A percentile compares a stretch with the other conserved stretches of the same genome.
These are phyloP conservation scores for Diglossa brunneiventris DNA, from an alignment of 2,113 vertebrate species.

Conservation along the genomic window DNA sequence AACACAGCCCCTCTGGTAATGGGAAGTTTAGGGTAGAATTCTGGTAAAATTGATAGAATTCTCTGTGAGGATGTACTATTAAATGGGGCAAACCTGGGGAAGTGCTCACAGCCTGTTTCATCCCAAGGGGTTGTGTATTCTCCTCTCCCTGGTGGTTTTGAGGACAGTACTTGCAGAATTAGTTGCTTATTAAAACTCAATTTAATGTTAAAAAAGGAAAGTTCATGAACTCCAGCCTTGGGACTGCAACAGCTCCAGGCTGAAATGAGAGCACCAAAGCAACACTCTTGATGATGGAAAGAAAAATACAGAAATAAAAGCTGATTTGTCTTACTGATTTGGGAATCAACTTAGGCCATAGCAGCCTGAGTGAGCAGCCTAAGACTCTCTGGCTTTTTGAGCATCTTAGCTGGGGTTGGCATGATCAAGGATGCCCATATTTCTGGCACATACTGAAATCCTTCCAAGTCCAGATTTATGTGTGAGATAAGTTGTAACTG, in stretches of 20 bases:
- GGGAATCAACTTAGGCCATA: constrained; percentile 16
- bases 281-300: neutral
- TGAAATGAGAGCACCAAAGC: neutral
- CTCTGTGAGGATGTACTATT: neutral
- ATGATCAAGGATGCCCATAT: neutral
- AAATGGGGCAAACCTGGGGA: neutral
- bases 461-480: constrained; percentile 39
- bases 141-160: neutral
- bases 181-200: neutral
- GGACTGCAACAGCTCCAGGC: neutral
- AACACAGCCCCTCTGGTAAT: neutral
- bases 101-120: neutral
- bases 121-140: neutral
- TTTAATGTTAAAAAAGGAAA: neutral
- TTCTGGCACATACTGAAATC: constrained; percentile 26
- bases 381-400: neutral
- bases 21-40: neutral
- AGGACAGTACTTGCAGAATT: neutral
- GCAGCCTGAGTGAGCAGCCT: neutral
- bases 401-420: neutral
- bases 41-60: neutral
- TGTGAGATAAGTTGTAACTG: constrained; percentile 35
- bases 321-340: neutral
- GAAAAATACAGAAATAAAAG: neutral
- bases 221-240: neutral